Percentiles rank a stretch among this genome's conserved stretches.
These are phyloP conservation scores for Gasterosteus nipponicus DNA, from an alignment of 2,113 vertebrate genomes.

Conservation along the genomic window DNA sequence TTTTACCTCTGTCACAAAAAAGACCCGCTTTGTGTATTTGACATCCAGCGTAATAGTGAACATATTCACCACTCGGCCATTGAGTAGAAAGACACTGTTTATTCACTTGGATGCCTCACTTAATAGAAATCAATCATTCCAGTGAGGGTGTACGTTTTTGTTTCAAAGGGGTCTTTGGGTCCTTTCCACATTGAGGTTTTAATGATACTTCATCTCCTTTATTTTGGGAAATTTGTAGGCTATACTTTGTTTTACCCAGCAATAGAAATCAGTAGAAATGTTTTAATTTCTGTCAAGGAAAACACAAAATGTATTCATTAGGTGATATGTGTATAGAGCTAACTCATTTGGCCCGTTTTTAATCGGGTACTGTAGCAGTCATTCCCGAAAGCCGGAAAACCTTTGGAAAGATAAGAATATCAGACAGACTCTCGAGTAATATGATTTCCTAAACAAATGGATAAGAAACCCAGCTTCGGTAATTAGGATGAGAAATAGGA, in stretches of 20 bases:
- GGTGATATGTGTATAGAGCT: neutral
- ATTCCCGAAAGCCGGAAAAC: neutral
- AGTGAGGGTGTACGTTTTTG: neutral
- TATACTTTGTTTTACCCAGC: neutral
- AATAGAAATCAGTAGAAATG: neutral
- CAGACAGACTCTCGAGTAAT: neutral
- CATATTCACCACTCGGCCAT: neutral
- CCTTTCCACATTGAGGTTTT: neutral
- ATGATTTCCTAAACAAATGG: neutral
- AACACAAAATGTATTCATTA: neutral
- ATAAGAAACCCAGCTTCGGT: neutral
- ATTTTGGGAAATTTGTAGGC: neutral
- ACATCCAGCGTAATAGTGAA: slow-evolving; percentile 36
- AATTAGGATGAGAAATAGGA: slow-evolving; percentile 4
- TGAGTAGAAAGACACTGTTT: slow-evolving; percentile 1
- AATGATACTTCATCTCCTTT: neutral
- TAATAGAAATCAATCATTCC: neutral
- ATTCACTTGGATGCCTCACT: slow-evolving; percentile 7
- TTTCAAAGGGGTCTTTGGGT: neutral
- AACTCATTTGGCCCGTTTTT: no score
- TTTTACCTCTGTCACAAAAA: slow-evolving; percentile 48
- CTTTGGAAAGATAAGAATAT: neutral
- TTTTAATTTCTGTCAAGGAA: neutral
- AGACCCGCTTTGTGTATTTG: slow-evolving; percentile 35
- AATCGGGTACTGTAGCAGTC: neutral